Conservation (phyloP, 2,888 invertebrate genomes). For the Craniophora ligustri region DNA sequence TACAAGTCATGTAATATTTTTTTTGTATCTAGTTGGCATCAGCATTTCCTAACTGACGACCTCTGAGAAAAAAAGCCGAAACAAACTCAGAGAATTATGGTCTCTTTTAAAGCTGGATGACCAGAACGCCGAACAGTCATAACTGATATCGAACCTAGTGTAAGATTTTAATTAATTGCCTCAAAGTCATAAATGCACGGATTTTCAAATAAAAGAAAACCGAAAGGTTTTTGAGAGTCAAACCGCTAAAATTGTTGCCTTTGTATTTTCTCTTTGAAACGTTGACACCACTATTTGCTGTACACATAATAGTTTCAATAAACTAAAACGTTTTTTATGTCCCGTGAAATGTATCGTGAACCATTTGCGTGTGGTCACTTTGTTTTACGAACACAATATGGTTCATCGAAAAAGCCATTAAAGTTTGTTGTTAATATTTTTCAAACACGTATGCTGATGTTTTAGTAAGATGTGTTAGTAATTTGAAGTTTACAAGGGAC, state of each 20-base stretch:
- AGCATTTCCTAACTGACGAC: no score
- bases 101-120: no score
- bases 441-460: background rate
- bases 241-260: background rate
- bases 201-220: no score
- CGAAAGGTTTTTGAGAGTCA: background rate
- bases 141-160: no score
- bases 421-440: constrained; percentile 7
- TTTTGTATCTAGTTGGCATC: no score
- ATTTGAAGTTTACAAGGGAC: background rate
- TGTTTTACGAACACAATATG: constrained; percentile 18
- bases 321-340: constrained; percentile 28
- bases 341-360: constrained; percentile 8
- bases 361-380: constrained; percentile 10
- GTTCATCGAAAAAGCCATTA: constrained; percentile 6
- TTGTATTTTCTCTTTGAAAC: background rate
- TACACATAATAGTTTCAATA: constrained; percentile 15
- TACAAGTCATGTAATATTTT: no score
- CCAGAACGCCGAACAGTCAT: no score
- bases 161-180: no score
- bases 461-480: background rate
- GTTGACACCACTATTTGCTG: background rate
- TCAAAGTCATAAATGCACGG: no score
- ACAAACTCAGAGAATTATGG: no score
- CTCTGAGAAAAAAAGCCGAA: no score